Evolutionary conservation across 2,797 vertebrate species (phyloP).

Genomic region (Paratrypauchen microcephalus): DNA sequence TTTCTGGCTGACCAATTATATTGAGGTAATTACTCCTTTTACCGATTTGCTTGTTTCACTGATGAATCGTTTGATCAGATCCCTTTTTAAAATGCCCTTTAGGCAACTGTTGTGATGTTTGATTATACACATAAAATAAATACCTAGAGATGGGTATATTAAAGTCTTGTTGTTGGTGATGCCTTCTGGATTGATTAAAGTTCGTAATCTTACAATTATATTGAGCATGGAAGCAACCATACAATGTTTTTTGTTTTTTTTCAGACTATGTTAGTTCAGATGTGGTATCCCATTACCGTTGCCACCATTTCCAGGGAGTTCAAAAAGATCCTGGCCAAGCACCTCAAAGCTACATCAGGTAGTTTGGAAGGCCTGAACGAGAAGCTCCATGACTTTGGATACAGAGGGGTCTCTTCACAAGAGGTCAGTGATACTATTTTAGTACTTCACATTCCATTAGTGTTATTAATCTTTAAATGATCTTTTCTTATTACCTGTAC

Average conservation of each 20-base stretch:
- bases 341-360: slow-evolving; percentile 77
- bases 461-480: background rate
- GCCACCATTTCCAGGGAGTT: slow-evolving; percentile 81
- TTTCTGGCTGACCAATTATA: slow-evolving; percentile 81
- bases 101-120: background rate
- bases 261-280: slow-evolving; percentile 81
- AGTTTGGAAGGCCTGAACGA: slow-evolving; percentile 76
- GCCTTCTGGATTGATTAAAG: background rate
- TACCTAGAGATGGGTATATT: background rate
- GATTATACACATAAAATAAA: background rate
- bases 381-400: slow-evolving; percentile 81
- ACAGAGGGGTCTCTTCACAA: slow-evolving; percentile 82
- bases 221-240: background rate
- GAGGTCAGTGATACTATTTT: slow-evolving; percentile 60
- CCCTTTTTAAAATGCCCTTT: background rate
- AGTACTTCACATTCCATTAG: background rate
- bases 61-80: background rate
- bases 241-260: background rate
- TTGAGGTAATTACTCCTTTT: slow-evolving; percentile 66
- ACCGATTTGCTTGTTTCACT: background rate
- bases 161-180: background rate
- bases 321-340: slow-evolving; percentile 80
- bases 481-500: background rate
- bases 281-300: slow-evolving; percentile 84
- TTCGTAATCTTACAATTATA: background rate